Base-by-base conservation (phyloP, 2,113 vertebrate species). In the Bucco capensis region DNA sequence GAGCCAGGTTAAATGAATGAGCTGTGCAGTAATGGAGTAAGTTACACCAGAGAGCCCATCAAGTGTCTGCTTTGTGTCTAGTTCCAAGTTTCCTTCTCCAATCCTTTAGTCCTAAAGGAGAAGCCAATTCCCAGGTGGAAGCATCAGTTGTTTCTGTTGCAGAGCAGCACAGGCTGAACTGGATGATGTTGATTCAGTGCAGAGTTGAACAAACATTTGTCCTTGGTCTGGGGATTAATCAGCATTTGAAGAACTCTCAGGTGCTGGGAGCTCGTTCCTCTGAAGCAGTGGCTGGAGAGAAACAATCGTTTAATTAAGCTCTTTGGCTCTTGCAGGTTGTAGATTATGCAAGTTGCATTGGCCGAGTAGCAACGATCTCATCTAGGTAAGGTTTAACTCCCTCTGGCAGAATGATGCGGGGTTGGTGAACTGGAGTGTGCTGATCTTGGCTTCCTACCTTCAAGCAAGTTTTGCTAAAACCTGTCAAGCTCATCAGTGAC, bases 311-410 rank as follows among this genome's bases (percentile, higher is more conserved):
- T 66, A 18, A 86, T 40, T 6, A 24, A 44, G 37, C 10, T 46
- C 11, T 70, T 80, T 86, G 73, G n/a, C 75, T 80, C 72, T 98
- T 85, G 97, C 96, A 97, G 98, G 95, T 96, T 91, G 92, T 97
- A 72, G 96, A 97, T 84, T 95, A 93, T 19, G 88, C 83, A 8
- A 96, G 62, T 35, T 89, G 64, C 14, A 9, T 96, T n/a, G 97
- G 97, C 50, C 95, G 92, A 61, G 44, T 94, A 80, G 87, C 94
- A 42, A 97, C 97, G 2, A 88, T 98, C 76, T 91, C 95, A 0
- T 98, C 97, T 42, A 97, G 98, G 98, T 98, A 96, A 97, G 96
- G 23, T 56, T 65, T 35, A 1, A n/a, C 65, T 35, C 33, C 27
- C 31, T 60, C 33, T 35, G 44, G 35, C 16, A 27, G 28, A 21